Conservation (phyloP, 2,888 invertebrate species). For the Slavum lentiscoides region DNA sequence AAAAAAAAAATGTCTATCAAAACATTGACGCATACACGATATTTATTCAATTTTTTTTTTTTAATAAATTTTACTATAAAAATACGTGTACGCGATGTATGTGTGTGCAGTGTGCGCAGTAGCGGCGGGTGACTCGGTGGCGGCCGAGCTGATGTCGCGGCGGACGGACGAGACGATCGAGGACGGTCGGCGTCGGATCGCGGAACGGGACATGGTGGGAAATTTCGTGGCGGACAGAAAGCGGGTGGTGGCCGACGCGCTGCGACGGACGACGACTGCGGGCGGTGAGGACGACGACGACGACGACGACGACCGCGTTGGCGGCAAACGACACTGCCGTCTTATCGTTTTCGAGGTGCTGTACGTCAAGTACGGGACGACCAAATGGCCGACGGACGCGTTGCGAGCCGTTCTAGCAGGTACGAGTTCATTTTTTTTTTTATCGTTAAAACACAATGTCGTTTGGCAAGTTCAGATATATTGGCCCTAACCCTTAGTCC, state of each 20-base stretch:
- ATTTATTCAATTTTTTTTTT: no score
- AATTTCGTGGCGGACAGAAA: slow-evolving; percentile 11
- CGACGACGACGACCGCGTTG: neutral
- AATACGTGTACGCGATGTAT: neutral
- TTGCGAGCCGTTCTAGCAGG: slow-evolving; percentile 11
- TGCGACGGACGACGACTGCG: neutral
- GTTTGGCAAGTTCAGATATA: no score
- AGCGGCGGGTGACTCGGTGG: slow-evolving; percentile 1
- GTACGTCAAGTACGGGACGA: slow-evolving; percentile 42
- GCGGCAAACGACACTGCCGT: slow-evolving; percentile 7
- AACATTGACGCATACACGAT: no score
- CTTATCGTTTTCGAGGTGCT: slow-evolving; percentile 30
- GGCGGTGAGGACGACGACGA: neutral
- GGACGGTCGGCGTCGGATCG: neutral
- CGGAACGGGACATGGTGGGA: neutral
- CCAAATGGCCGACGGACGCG: slow-evolving; percentile 8
- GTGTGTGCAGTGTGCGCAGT: slow-evolving; percentile 21
- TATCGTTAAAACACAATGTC: no score
- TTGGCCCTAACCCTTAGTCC: no score
- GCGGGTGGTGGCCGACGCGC: neutral
- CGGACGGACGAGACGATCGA: neutral
- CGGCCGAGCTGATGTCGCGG: neutral
- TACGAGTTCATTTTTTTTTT: neutral
- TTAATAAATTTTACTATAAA: no score
- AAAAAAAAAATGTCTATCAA: no score